Evolutionary conservation across 1,140 invertebrate genomes (phyloP), one percentile per base, ranked within the genome.

Genomic region (Apocrypta bakeri): DNA sequence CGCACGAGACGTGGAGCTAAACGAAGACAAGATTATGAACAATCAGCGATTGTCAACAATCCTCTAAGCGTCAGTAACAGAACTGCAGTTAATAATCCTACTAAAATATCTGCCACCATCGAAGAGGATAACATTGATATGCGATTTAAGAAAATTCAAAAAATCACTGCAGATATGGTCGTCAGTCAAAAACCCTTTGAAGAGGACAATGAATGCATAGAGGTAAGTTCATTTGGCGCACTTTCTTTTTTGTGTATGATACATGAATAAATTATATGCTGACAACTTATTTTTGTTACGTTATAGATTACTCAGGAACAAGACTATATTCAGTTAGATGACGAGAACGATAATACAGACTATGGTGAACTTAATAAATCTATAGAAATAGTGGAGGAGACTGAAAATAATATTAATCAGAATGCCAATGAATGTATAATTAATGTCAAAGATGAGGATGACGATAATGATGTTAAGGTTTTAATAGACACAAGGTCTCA

Each of bases 1-100:
- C 66, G 66, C 31, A 71, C 81, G 4, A 76, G 64, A 12, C 37
- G 72, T 21, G 37, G 56, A 17, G 75, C 75, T 25, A 82, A 68
- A 17, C 73, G 56, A 8, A 48, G 29, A 14, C 79, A 74, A 37
- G 21, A 40, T 29, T 29, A 7, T 61, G n/a, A 72, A 81, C 21
- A 56, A 71, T 31, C 8, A n/a, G n/a, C n/a, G n/a, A n/a, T 29
- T 29, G 14, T 61, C 31, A 72, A 81, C 21, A 56, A 71, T 31
- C 8, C 27, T 31, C 27, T 71, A 2, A 37, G 3, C 69, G n/a
- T 6, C 17, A 31, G 21, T 7, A 71, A 71, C 69, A 21, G 69
- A 66, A 4, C 24, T 12, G 63, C 63, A 12, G 48, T 56, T 6
- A 6, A 6, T 21, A 56, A 21, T 56, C 48, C 48, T 7, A 17